Evolutionary conservation across 2,888 invertebrate species (phyloP).

Genomic region (Pheosia tremula): DNA sequence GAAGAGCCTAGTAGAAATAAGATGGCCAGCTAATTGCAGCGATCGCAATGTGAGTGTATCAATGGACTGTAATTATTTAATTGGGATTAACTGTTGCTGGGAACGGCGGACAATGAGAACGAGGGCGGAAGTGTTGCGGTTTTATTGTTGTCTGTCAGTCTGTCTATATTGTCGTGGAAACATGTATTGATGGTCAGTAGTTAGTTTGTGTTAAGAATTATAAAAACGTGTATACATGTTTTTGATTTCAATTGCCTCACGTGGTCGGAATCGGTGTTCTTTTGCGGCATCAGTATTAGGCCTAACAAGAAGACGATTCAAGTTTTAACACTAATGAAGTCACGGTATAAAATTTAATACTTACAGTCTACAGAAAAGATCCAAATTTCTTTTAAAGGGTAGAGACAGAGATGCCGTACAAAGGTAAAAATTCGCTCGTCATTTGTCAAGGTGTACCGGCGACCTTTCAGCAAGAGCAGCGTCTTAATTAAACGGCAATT

Average conservation of each 20-base stretch:
- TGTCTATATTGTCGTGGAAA: background rate
- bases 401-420: background rate
- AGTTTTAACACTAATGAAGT: no score
- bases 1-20: background rate
- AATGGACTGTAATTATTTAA: slow-evolving; percentile 62
- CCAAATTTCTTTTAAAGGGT: background rate
- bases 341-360: background rate
- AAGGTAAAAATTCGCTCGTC: background rate
- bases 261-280: no score
- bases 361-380: background rate
- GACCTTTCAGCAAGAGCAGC: slow-evolving; percentile 16
- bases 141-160: background rate
- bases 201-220: no score
- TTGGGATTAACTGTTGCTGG: slow-evolving; percentile 47
- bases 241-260: no score
- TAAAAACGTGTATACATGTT: no score
- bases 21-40: slow-evolving; percentile 34
- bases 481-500: slow-evolving; percentile 16
- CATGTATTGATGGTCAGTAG: background rate
- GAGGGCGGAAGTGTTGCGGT: slow-evolving; percentile 30
- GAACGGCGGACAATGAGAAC: slow-evolving; percentile 30
- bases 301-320: no score
- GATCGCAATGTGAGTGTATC: slow-evolving; percentile 40
- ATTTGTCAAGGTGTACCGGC: slow-evolving; percentile 15
- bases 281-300: no score